Conservation (phyloP, 1,140 invertebrate species). For the Arion vulgaris region DNA sequence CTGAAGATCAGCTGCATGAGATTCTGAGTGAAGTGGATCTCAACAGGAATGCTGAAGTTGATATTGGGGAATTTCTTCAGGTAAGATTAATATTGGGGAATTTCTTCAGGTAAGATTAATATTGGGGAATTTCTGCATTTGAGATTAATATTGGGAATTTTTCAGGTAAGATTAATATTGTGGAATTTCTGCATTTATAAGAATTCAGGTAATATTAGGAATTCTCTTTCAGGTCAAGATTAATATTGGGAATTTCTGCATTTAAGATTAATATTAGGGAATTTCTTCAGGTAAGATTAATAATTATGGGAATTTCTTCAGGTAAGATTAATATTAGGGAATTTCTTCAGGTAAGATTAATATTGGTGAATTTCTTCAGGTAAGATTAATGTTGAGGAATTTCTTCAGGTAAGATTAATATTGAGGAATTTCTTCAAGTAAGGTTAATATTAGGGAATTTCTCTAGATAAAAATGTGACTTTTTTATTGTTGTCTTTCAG, state of each 20-base stretch:
- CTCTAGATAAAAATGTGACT: too few relatives aligned
- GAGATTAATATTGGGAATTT: conserved; percentile 98
- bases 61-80: conserved; percentile 98
- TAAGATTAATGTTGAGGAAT: too few relatives aligned
- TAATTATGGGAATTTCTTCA: conserved; percentile 98
- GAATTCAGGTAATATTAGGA: not conserved
- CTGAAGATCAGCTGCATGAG: conserved; percentile 96
- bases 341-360: conserved; percentile 99
- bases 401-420: conserved; percentile 97
- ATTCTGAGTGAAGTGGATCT: conserved; percentile 98
- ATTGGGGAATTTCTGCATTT: too few relatives aligned
- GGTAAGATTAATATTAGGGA: conserved; percentile 86
- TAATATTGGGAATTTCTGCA: too few relatives aligned
- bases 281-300: conserved; percentile 90
- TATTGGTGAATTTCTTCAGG: conserved; percentile 98
- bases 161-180: conserved; percentile 83
- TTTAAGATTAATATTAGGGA: conserved; percentile 98
- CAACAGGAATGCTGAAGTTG: conserved; percentile 99
- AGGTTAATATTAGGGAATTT: too few relatives aligned
- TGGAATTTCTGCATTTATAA: not conserved
- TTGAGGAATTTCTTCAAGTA: conserved; percentile 99
- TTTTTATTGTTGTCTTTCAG: conserved; percentile 74
- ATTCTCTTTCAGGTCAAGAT: too few relatives aligned
- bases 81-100: conserved; percentile 88
- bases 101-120: conserved; percentile 90